Percentiles rank a stretch among this genome's conserved stretches.
These are phyloP conservation scores for Hirundo rustica DNA, from an alignment of 2,797 vertebrate species.

Conservation along the genomic window DNA sequence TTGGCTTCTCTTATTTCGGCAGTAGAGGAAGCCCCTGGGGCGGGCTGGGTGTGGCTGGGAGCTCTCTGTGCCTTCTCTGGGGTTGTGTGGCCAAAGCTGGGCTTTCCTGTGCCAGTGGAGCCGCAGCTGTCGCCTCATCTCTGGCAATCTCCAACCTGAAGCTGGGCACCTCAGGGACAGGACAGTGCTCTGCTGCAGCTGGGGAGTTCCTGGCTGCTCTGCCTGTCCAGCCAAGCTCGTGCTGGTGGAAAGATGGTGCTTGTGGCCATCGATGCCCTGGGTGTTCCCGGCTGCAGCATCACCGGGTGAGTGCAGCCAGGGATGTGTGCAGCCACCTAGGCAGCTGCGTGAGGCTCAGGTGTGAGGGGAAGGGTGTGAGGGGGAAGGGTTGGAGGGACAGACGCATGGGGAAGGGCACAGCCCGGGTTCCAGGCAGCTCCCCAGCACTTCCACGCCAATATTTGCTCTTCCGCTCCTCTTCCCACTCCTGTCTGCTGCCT, in stretches of 20 bases:
- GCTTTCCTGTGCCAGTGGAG: neutral
- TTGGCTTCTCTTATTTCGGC: neutral
- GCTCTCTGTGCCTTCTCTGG: neutral
- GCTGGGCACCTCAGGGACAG: neutral
- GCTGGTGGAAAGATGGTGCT: neutral
- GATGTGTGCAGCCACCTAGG: neutral
- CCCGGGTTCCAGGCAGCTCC: neutral
- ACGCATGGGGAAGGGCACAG: neutral
- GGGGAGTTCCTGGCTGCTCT: neutral
- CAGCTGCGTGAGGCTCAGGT: neutral
- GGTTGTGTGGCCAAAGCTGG: neutral
- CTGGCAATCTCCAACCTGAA: neutral
- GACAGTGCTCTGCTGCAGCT: neutral
- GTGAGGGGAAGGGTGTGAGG: neutral
- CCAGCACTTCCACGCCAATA: neutral
- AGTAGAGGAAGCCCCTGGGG: neutral
- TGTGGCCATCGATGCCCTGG: neutral
- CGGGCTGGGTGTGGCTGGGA: neutral
- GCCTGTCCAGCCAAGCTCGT: neutral
- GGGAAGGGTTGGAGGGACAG: neutral
- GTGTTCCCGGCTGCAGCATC: neutral
- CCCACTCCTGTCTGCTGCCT: constrained; percentile 15
- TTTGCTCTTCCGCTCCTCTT: constrained; percentile 32
- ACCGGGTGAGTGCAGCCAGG: neutral
- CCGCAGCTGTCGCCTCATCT: neutral